Conservation (phyloP, 1,140 invertebrate genomes). For the Laodelphax striatellus region DNA sequence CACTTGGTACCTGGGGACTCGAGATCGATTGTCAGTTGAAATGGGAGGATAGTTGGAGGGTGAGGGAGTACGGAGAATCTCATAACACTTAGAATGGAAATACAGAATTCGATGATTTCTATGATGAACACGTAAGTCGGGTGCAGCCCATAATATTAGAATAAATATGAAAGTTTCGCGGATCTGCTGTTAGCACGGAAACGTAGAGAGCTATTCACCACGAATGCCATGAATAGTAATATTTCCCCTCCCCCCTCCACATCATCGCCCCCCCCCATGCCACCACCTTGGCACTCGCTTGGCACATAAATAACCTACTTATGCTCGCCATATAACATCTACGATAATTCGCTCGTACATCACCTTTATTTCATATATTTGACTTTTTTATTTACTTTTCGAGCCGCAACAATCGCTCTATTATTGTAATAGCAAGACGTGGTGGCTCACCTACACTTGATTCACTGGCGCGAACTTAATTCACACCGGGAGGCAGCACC, state of each 20-base stretch:
- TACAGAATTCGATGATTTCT: not conserved
- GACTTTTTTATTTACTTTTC: not conserved
- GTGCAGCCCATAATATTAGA: not conserved
- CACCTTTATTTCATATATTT: constrained; percentile 1
- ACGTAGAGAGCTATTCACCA: not conserved
- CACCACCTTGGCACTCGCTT: no score
- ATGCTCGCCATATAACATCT: not conserved
- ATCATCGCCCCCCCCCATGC: not conserved
- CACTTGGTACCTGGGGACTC: no score
- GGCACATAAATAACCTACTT: not conserved
- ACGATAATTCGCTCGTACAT: not conserved
- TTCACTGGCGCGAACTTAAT: no score
- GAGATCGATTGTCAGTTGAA: no score
- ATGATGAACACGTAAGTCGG: not conserved
- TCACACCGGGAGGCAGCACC: no score
- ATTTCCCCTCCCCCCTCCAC: not conserved
- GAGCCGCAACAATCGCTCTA: not conserved
- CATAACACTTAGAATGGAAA: no score
- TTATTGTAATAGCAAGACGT: no score
- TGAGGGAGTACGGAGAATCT: no score
- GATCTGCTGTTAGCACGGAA: not conserved
- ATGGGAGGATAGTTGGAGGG: no score
- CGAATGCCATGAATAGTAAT: not conserved
- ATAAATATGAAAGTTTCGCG: not conserved
- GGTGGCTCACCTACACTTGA: no score